Base-by-base conservation (phyloP, 2,797 vertebrate species). In the Enoplosus armatus region DNA sequence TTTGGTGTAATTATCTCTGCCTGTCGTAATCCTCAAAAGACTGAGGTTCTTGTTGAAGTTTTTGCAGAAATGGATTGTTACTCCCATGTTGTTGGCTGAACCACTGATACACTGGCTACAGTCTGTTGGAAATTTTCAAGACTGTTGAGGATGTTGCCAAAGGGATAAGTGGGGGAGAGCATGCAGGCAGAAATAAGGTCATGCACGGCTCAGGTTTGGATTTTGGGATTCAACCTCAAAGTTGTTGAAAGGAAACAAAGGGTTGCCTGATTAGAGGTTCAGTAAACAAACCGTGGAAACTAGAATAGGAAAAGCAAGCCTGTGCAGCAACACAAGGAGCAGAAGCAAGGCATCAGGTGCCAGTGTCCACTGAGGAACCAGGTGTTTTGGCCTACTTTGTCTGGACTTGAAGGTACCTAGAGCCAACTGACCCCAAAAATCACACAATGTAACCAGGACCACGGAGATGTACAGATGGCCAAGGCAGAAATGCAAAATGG, bases 171-270 rank as follows among this genome's bases (percentile, higher is more conserved):
- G 58, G 54, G 77, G 39, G 59, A 59, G 71, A 59, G 68, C 5
- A 50, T 61, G 29, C 58, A 69, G 47, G 50, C 61, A 84, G 29
- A 71, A 81, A 82, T 53, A 85, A 67, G 76, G 73, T 78, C 77
- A 85, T 60, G 61, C 31, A 62, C 60, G 31, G 85, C 78, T 84
- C 82, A 85, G 86, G 79, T 86, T 88, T 79, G 74, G 76, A 79
- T 89, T 85, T 71, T 45, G 58, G 64, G 72, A 89, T 87, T 86
- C 76, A 75, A 87, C 61, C 80, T 85, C 51, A 16, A 60, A 85
- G 72, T 66, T 72, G 50, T 80, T 83, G 45, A 65, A 72, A 43
- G 61, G 55, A 83, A 85, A 83, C 85, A 91, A 83, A 89, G 41
- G 60, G 43, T 43, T 79, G 85, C 60, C 84, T 76, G 82, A 85